A percentile compares a stretch with the other conserved stretches of the same genome.
phyloP scores from a whole-genome alignment of 2,797 vertebrate genomes.

The Chaetophractus vellerosus region DNA sequence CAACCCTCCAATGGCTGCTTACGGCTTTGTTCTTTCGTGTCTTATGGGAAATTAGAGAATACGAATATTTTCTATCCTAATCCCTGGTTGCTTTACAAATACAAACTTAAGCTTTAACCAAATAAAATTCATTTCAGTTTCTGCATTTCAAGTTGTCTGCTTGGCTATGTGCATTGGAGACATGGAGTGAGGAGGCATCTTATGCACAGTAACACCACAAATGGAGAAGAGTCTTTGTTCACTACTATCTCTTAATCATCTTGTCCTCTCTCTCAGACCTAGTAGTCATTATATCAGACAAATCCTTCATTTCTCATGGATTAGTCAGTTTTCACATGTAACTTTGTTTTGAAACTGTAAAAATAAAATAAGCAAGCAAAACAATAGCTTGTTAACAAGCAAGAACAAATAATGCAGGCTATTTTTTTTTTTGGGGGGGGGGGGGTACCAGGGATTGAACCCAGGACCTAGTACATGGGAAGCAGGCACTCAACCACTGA shows the following conservation, averaged over 20 bases:
- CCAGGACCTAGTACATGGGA: too few relatives aligned
- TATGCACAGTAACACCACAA: accelerated
- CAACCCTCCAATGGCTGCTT: neutral
- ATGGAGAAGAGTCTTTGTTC: neutral
- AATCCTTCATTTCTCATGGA: neutral
- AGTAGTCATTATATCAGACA: neutral
- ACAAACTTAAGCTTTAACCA: neutral
- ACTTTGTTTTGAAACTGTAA: neutral
- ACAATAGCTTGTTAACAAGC: neutral
- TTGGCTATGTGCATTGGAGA: neutral
- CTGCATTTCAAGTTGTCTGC: neutral
- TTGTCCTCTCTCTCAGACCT: neutral
- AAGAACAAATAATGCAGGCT: neutral
- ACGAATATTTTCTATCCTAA: neutral
- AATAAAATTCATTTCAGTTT: neutral
- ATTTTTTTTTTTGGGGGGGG: neutral
- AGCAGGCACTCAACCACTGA: too few relatives aligned
- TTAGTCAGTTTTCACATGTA: neutral
- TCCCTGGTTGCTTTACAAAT: neutral
- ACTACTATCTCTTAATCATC: neutral
- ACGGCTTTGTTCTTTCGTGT: neutral
- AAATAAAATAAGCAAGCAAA: neutral
- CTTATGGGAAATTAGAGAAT: neutral
- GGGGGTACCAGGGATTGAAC: too few relatives aligned
- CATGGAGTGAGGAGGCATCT: accelerated